Base-by-base conservation (phyloP, 2,888 invertebrate genomes). In the Choristoneura rosaceana region DNA sequence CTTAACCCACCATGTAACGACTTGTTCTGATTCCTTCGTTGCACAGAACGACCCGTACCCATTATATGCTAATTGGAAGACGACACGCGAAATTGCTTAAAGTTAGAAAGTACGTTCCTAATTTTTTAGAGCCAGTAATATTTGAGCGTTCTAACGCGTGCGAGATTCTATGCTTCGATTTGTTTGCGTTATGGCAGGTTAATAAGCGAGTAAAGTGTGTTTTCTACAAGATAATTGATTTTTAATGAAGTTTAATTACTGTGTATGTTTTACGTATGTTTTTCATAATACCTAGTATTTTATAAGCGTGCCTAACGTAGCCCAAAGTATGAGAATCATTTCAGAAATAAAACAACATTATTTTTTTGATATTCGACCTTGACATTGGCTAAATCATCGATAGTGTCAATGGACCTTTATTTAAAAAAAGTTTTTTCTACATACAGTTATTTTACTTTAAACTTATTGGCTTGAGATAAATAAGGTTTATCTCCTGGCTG, bases 1-100 rank as follows among this genome's bases (percentile, higher is more conserved):
- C 87, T 85, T 84, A 89, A 90, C 78, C 52, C 52, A 75, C 75
- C 79, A 78, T 86, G 84, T 83, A 83, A 87, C 79, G 80, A 81
- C 80, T 82, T 85, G 87, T 86, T 87, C 88, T 86, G 85, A 89
- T 88, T 88, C 86, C 83, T 77, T 78, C 77, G 80, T 87, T 88
- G 86, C 86, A 80, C 80, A 84, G 77, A 80, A 78, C 80, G 79
- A 77, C 75, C 78, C 60, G 52, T 79, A 74, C 78, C 87, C 82
- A 90, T 90, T 90, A 87, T 90, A 90, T 90, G 89, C 82, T 89
- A 90, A 90, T 90, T 85, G 83, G 79, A 78, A 83, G 84, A 85
- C 84, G 86, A 90, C 89, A 88, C 86, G 84, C 82, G 75, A 81
- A 86, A 86, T 86, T 86, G 84, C 86, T 80, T 77, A 83, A 82